Evolutionary conservation across 2,888 invertebrate species (phyloP).

Genomic region (Parnassius orleans): DNA sequence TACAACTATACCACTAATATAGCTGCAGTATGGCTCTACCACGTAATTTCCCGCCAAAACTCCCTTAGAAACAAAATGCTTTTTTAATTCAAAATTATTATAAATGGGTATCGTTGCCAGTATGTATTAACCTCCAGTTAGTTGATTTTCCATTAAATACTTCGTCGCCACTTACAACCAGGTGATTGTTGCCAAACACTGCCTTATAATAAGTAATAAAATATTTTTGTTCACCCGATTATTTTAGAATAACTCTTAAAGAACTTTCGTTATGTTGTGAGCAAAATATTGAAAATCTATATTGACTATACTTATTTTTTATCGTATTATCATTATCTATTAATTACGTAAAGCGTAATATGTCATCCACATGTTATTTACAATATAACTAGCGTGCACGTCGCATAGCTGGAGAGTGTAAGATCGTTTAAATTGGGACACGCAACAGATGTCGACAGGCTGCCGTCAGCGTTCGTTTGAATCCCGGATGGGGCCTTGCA

Average conservation of each 20-base stretch:
- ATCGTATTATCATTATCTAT: constrained; percentile 2
- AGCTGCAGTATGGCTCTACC: too few relatives aligned
- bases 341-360: constrained; percentile 16
- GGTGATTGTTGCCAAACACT: neutral
- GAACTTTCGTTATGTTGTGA: neutral
- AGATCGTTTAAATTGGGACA: constrained; percentile 64
- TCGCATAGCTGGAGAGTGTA: constrained; percentile 35
- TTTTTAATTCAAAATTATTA: too few relatives aligned
- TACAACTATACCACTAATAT: too few relatives aligned
- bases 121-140: neutral
- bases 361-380: constrained; percentile 24
- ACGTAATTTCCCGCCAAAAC: too few relatives aligned
- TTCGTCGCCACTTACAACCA: neutral
- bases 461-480: constrained; percentile 57
- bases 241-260: too few relatives aligned
- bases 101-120: neutral
- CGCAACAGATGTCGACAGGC: constrained; percentile 69
- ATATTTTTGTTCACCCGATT: too few relatives aligned
- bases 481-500: constrained; percentile 61
- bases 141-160: neutral
- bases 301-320: neutral
- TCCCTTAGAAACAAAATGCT: too few relatives aligned
- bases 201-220: too few relatives aligned
- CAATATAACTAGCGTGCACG: constrained; percentile 12
- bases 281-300: neutral